Base-by-base conservation (phyloP, 2,888 invertebrate genomes). In the Drosophila anomelani region DNA sequence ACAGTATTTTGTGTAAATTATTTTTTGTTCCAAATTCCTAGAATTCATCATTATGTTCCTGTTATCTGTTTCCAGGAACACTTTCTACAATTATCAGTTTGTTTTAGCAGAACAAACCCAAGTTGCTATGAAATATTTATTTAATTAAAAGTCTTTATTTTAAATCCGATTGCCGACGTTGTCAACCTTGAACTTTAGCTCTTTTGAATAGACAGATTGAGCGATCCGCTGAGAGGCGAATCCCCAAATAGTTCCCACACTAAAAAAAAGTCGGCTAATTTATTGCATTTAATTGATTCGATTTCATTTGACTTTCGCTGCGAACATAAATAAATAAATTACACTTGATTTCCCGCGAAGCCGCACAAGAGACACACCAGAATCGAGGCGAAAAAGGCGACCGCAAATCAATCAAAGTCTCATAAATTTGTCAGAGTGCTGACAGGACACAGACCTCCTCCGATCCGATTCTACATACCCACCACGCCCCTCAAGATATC, bases 321-420 rank as follows among this genome's bases (percentile, higher is more conserved):
- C 73, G 20, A 15, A 29, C n/a, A 64, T 74, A 72, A 84, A 78
- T 81, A 51, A 51, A 51, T 34, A 51, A 51, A 51, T 51, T 77
- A 73, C 77, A 73, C 76, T 74, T 57, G 49, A 54, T 55, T 59
- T 59, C n/a, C 54, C 15, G 26, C 32, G 68, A 67, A 41, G 54
- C 36, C 62, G 29, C 51, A 59, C 75, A 61, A 54, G 44, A 62
- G 43, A 54, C 53, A 23, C 39, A 62, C 61, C 58, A 54, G 61
- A 54, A 17, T 15, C 44, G 49, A 29, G 58, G 53, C 39, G 58
- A 64, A 55, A 34, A 41, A 39, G 66, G 47, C 66, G 26, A 76
- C 90, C 89, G 85, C 89, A 87, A 81, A 90, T 90, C 88, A 89
- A 89, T 89, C 90, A 89, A 87, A 79, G 87, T 88, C 87, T 89